These are phyloP conservation scores for Gibbula magus DNA, from an alignment of 2,888 invertebrate genomes.

Conservation along the genomic window DNA sequence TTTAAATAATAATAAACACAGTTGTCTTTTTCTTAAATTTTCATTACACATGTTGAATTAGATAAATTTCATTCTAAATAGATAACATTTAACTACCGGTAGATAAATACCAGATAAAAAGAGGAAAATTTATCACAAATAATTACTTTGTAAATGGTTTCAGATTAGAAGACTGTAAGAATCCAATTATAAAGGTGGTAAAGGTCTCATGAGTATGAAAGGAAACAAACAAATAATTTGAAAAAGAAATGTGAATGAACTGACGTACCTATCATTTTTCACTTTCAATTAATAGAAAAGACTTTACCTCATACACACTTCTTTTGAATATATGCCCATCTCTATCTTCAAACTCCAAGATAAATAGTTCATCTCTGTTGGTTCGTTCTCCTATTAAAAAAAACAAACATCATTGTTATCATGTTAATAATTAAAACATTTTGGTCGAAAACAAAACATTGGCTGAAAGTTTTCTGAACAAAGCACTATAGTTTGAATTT, in stretches of 20 bases:
- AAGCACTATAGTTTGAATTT: too few species aligned
- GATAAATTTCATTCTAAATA: too few species aligned
- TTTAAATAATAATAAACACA: not conserved
- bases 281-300: not conserved
- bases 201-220: too few species aligned
- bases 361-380: constrained; percentile 43
- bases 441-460: too few species aligned
- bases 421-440: not conserved
- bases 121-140: too few species aligned
- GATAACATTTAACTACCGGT: too few species aligned
- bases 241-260: not conserved
- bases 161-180: too few species aligned
- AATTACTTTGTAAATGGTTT: too few species aligned
- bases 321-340: constrained; percentile 57
- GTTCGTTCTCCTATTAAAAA: not conserved
- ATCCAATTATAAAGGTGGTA: too few species aligned
- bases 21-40: not conserved
- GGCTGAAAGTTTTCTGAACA: too few species aligned
- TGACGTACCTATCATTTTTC: not conserved
- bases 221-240: not conserved
- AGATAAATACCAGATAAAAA: too few species aligned
- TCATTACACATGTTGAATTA: too few species aligned
- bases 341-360: constrained; percentile 67
- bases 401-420: not conserved
- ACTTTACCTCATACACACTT: constrained; percentile 54